Evolutionary conservation across 2,797 vertebrate genomes (phyloP), one percentile per base, ranked within the genome.

Genomic region (Orestias chungarensis): DNA sequence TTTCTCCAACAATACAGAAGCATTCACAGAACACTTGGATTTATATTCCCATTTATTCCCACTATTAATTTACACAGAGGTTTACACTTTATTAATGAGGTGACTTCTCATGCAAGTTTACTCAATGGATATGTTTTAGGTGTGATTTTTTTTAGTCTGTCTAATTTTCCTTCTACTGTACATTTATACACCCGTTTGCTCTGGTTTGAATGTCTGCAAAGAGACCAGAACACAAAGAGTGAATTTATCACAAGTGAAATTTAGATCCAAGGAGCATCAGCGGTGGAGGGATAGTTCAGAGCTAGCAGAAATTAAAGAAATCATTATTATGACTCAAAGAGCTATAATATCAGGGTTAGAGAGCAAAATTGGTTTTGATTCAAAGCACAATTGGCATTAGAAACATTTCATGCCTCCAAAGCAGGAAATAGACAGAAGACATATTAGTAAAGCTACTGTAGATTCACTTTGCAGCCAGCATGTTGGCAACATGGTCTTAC

Each of bases 401-500:
- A 11, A 69, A 81, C 31, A 74, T 57, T 47, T 66, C 91, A 93
- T 92, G 93, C 92, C 82, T 85, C 74, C 23, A 78, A 76, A 85
- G 84, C 82, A 80, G 80, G 76, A 81, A 82, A 80, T 47, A 2
- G 0, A 82, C 52, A 88, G 68, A 65, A 76, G 75, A 47, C 83
- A 73, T 54, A 84, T 88, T 89, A 89, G 84, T 84, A 78, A 59
- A 69, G 59, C 52, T 35, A 42, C 79, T 61, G 74, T 71, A 64
- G 66, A 54, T 55, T 33, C 74, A 49, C 54, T 79, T 68, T 78
- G 71, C 82, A 77, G 82, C 78, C 81, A 69, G 40, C 25, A 14
- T 29, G 66, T 64, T 71, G 43, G 72, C 79, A 82, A 14, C 87
- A 74, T 85, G 74, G 84, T 90, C 98, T 97, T 97, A 99, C 98